Conservation (phyloP, 2,113 vertebrate species). For the Coracopsis vasa region DNA sequence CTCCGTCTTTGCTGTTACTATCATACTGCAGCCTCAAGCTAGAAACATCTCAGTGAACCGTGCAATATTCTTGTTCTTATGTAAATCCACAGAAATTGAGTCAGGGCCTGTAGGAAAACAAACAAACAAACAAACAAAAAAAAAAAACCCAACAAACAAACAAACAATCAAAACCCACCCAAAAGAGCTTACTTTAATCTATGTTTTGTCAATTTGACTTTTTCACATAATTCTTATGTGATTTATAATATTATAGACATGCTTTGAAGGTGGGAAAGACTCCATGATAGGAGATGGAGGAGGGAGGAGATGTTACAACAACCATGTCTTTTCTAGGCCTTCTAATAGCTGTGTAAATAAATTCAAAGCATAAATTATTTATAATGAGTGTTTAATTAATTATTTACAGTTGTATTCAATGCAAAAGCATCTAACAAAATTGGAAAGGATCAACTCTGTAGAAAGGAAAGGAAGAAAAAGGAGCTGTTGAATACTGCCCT, state of each 20-base stretch:
- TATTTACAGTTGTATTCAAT: background rate
- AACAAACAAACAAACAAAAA: accelerated
- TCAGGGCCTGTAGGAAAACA: background rate
- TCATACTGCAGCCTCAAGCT: background rate
- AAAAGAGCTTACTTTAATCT: background rate
- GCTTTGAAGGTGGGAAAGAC: background rate
- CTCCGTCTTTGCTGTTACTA: background rate
- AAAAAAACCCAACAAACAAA: background rate
- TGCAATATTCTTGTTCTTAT: background rate
- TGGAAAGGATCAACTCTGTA: background rate
- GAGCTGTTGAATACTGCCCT: background rate
- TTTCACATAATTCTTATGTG: background rate
- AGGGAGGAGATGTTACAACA: accelerated
- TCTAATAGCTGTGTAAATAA: background rate
- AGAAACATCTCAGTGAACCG: background rate
- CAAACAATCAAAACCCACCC: background rate
- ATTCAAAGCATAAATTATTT: background rate
- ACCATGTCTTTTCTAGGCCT: background rate
- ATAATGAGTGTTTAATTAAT: background rate
- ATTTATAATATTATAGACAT: background rate
- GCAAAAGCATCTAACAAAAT: background rate
- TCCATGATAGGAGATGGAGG: accelerated
- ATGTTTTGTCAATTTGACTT: background rate
- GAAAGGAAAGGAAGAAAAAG: background rate
- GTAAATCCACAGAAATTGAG: background rate